Conservation (phyloP, 64 coral and sea anemone genomes). For the Stichodactyla helianthus region DNA sequence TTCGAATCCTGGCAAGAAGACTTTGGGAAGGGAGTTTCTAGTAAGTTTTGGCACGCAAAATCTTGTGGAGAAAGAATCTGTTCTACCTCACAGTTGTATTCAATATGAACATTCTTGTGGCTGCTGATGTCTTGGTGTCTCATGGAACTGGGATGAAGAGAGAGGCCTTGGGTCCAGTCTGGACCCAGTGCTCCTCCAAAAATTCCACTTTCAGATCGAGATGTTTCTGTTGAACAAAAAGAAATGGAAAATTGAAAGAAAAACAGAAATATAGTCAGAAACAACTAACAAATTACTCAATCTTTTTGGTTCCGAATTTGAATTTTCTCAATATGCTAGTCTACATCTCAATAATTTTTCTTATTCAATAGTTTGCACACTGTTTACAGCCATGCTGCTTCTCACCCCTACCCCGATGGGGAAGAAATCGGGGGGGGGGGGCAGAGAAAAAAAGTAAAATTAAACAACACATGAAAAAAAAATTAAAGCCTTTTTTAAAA, state of each 20-base stretch:
- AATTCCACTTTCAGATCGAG: neutral
- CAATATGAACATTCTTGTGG: slow-evolving; percentile 54
- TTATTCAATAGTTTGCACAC: too few relatives aligned
- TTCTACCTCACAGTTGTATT: slow-evolving; percentile 73
- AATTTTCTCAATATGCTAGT: too few relatives aligned
- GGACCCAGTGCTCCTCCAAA: slow-evolving; percentile 76
- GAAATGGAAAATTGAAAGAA: neutral
- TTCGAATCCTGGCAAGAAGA: neutral
- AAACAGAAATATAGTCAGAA: too few relatives aligned
- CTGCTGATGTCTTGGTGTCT: neutral
- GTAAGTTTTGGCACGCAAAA: neutral
- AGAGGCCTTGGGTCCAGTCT: slow-evolving; percentile 67
- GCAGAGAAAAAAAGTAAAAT: too few relatives aligned
- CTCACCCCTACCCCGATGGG: too few relatives aligned
- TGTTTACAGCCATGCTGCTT: too few relatives aligned
- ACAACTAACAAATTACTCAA: neutral
- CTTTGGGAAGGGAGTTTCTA: slow-evolving; percentile 21
- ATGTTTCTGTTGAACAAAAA: neutral
- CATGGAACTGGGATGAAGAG: slow-evolving; percentile 16
- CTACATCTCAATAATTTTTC: too few relatives aligned
- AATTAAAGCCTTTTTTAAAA: too few relatives aligned
- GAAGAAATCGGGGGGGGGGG: too few relatives aligned
- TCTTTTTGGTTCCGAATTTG: neutral
- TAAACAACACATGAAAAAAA: too few relatives aligned
- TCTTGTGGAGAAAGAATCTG: slow-evolving; percentile 39